Evolutionary conservation across 2,888 invertebrate genomes (phyloP).

Genomic region (Trilocha varians): DNA sequence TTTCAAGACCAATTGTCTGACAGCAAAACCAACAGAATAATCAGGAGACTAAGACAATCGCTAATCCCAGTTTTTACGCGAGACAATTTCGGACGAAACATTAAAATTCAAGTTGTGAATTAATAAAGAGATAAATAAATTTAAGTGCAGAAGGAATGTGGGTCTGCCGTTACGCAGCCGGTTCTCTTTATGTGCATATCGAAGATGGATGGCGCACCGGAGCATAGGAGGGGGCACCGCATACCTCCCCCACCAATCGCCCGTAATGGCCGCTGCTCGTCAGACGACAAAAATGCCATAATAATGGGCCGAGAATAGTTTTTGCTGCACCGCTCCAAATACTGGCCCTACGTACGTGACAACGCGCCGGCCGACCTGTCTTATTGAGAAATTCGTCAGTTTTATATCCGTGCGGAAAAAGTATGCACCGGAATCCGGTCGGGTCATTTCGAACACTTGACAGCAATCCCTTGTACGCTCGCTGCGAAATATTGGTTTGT

Average conservation of each 20-base stretch:
- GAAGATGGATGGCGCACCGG: constrained; percentile 64
- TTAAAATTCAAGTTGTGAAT: constrained; percentile 65
- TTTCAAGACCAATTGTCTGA: too few relatives aligned
- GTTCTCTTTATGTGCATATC: constrained; percentile 71
- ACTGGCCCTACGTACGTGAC: constrained; percentile 63
- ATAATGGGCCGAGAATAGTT: constrained; percentile 71
- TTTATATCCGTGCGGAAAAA: constrained; percentile 59
- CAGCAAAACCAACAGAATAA: too few relatives aligned
- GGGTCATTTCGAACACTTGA: constrained; percentile 74
- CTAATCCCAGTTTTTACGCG: constrained; percentile 1
- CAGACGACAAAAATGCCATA: constrained; percentile 75
- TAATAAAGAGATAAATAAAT: constrained; percentile 73
- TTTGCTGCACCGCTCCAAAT: constrained; percentile 72
- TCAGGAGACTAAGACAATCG: not conserved
- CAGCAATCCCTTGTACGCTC: constrained; percentile 71
- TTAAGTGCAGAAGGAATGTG: constrained; percentile 69
- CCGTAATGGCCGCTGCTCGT: constrained; percentile 66
- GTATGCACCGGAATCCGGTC: constrained; percentile 64
- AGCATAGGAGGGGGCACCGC: constrained; percentile 26
- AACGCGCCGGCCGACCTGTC: constrained; percentile 66
- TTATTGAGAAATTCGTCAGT: constrained; percentile 74
- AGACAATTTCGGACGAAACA: constrained; percentile 42
- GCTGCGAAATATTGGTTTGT: too few relatives aligned
- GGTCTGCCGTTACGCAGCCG: constrained; percentile 68
- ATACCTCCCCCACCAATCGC: constrained; percentile 37